Evolutionary conservation across 2,113 vertebrate species (phyloP), one percentile per base, ranked within the genome.

Genomic region (Himantopus leucocephalus): DNA sequence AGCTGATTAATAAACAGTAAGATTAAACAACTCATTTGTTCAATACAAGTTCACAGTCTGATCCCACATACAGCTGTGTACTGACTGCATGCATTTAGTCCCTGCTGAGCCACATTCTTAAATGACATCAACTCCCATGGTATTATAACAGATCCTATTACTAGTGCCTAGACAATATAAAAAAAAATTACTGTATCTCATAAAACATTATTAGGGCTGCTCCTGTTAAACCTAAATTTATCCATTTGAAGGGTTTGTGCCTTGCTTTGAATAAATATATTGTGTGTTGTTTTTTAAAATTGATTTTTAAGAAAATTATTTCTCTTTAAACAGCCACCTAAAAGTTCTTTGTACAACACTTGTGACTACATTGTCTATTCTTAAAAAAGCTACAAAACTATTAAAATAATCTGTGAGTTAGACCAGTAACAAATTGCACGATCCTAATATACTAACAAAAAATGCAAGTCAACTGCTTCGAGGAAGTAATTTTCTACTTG

Each of bases 241-340:
- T 3, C 17, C 1, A 0, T 52, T 43, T 35, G 23, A 79, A 84
- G 23, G 8, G 24, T 39, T 53, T 37, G 6, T 2, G 5, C 15
- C 23, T 56, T 58, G 9, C 6, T 72, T 80, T 47, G 58, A 56
- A 72, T 50, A 68, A 79, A 56, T 67, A 62, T 17, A 19, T 3
- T 4, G 1, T 5, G 3, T 18, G 3, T 2, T 80, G 10, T 2
- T 27, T 48, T 50, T 62, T 14, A 34, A 66, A 71, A 2, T 34
- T 1, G 1, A 20, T 50, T 59, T 70, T 77, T 34, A 66, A 27
- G 6, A 18, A 32, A 43, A 48, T 37, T 34, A 24, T 41, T 74
- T 52, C 26, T 68, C 10, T 67, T 71, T 32, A 39, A 77, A 64
- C 4, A 55, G 17, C 4, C 18, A 45, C 14, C 12, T 17, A 45